Base-by-base conservation (phyloP, 1,140 invertebrate species). In the Antheraea pernyi region DNA sequence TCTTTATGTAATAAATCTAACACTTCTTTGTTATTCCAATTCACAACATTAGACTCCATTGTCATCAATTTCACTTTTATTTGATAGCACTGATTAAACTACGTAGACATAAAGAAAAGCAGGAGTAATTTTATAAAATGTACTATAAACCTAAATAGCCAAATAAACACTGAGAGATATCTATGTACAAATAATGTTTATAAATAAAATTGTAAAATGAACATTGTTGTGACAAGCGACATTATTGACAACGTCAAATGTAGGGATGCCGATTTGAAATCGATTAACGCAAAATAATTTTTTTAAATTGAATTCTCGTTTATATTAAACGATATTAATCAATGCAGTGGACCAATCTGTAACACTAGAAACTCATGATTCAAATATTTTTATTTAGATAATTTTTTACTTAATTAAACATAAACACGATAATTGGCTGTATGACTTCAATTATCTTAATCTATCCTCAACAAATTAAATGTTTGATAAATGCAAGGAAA, bases 1-100 rank as follows among this genome's bases (percentile, higher is more conserved):
- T 93, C 91, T 87, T 86, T 91, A 80, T 85, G 82, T 87, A 93
- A 88, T 82, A 88, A 91, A 76, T 92, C 90, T 76, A 88, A 74
- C 66, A 92, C 88, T 81, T 93, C 92, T 92, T 91, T 88, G 85
- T 88, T 88, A 74, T 80, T 87, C 90, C 91, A 92, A 69, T 92
- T 91, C 68, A 91, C 81, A 61, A 92, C 88, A 79, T 87, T 83
- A 10, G 82, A 80, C 79, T 90, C 90, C 90, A 92, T 92, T 79
- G 75, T 89, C 64, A 74, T 75, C 60, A 59, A 39, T 69, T 70
- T 71, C 30, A 53, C 46, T 71, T 68, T 67, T 72, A 69, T 22
- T 65, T 64, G 8, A 63, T 62, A 68, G 7, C 16, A 18, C 11
- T 69, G 67, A 63, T 59, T 19, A 64, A 53, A 18, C 18, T 65